Percentiles rank a stretch among this genome's conserved stretches.
phyloP scores from a whole-genome alignment of 92 coral and sea anemone genomes.

The Epizoanthus illoricatus region DNA sequence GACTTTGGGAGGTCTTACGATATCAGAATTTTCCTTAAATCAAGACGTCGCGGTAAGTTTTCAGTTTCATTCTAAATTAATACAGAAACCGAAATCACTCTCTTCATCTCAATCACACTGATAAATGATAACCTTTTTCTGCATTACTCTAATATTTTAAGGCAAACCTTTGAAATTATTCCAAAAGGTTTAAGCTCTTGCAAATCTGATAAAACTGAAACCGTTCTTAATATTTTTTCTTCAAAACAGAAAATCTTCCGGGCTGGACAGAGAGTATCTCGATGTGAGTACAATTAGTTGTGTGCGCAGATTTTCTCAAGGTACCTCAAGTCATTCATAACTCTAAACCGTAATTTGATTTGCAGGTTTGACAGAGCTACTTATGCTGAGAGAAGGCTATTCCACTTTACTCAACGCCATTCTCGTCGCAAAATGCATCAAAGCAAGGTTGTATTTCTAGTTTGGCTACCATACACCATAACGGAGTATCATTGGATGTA shows the following conservation, averaged over 20 bases:
- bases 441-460: conserved; percentile 67
- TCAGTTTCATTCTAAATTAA: not conserved
- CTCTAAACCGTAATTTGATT: not conserved
- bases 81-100: too few relatives aligned
- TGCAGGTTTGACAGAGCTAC: conserved; percentile 85
- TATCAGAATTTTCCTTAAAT: conserved; percentile 80
- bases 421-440: conserved; percentile 81
- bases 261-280: conserved; percentile 94
- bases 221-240: not conserved
- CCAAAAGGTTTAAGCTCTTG: too few relatives aligned
- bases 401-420: conserved; percentile 81
- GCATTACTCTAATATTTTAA: too few relatives aligned
- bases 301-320: too few relatives aligned
- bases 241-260: conserved; percentile 88
- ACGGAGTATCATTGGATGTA: not conserved
- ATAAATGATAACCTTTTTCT: too few relatives aligned
- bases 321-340: not conserved
- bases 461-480: not conserved
- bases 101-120: too few relatives aligned
- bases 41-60: conserved; percentile 90
- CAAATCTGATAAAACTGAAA: not conserved
- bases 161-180: too few relatives aligned
- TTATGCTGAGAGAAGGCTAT: conserved; percentile 68
- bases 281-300: conserved; percentile 67
- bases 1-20: conserved; percentile 79